Base-by-base conservation (phyloP, 2,113 vertebrate species). In the Sebastes schlegelii region DNA sequence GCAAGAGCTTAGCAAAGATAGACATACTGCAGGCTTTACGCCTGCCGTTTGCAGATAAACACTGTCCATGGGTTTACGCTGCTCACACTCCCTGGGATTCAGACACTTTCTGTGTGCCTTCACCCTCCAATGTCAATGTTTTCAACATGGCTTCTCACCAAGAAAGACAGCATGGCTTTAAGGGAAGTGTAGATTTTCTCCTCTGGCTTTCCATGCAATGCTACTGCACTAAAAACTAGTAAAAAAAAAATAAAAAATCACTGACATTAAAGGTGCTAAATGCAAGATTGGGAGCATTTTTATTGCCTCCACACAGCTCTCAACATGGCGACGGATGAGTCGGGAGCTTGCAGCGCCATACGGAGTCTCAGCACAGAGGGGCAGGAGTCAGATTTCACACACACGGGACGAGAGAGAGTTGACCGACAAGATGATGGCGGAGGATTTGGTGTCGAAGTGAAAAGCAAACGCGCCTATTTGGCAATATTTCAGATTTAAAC, bases 31-130 rank as follows among this genome's bases (percentile, higher is more conserved):
- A 61, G 83, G 65, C 77, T 86, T 79, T 83, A 51, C 45, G 58
- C 84, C 88, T 79, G 77, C 64, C 7, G 49, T 82, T 51, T 57
- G 75, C 75, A 77, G 79, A 79, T 89, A 87, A 88, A 90, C 82
- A 77, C 63, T 65, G 84, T 80, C 42, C 19, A 23, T 64, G 76
- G 77, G 80, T 87, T 77, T 77, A 81, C 54, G 19, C 64, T 17
- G 43, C 77, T 88, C 13, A n/a, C 64, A 43, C 72, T 82, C 62
- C 43, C 73, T 42, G 21, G 55, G 79, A 86, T 79, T 81, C 58
- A 65, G 8, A 48, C 73, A 80, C 62, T 73, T 75, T 86, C 14
- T 77, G 49, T 61, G 48, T 55, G 52, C 46, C 55, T 83, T 61
- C 72, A 21, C 64, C 82, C 76, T 87, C 63, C 48, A 48, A 46